Evolutionary conservation across 1,140 invertebrate genomes (phyloP).

Genomic region (Epicauta chinensis): DNA sequence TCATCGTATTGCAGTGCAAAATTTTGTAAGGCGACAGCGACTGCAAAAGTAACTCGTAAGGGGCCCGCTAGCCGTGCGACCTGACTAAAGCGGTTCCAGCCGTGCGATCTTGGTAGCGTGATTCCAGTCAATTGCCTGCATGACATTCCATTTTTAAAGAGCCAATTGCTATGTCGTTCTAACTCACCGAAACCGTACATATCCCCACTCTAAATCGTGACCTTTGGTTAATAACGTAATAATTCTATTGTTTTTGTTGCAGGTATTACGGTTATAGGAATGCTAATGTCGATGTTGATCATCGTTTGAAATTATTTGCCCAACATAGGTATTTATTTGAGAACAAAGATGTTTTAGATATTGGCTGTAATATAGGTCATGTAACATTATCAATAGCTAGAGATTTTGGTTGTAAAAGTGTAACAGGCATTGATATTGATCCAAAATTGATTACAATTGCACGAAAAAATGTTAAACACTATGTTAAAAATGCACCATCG

Average conservation of each 20-base stretch:
- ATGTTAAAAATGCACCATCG: conserved; percentile 50
- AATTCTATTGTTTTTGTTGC: conserved; percentile 30
- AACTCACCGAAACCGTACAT: too few species aligned
- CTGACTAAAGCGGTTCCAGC: too few species aligned
- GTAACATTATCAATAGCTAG: conserved; percentile 82
- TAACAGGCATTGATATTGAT: conserved; percentile 96
- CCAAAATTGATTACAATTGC: conserved; percentile 75
- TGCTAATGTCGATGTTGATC: conserved; percentile 69
- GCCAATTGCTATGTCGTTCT: too few species aligned
- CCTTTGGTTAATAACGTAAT: neutral
- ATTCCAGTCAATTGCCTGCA: too few species aligned
- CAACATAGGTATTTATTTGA: conserved; percentile 77
- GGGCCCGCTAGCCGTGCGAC: too few species aligned
- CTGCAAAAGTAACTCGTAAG: too few species aligned
- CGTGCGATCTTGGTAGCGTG: too few species aligned
- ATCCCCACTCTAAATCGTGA: too few species aligned
- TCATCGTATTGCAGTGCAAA: too few species aligned
- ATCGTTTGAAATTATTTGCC: conserved; percentile 72
- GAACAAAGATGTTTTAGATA: conserved; percentile 88
- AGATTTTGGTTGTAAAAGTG: conserved; percentile 74
- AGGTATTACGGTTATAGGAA: conserved; percentile 94
- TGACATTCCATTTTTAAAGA: too few species aligned
- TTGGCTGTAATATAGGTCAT: conserved; percentile 97
- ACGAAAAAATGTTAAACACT: conserved; percentile 74
- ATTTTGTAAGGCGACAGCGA: too few species aligned